phyloP scores from a whole-genome alignment of 2,888 invertebrate species.

The Megaustenia siamemsis region DNA sequence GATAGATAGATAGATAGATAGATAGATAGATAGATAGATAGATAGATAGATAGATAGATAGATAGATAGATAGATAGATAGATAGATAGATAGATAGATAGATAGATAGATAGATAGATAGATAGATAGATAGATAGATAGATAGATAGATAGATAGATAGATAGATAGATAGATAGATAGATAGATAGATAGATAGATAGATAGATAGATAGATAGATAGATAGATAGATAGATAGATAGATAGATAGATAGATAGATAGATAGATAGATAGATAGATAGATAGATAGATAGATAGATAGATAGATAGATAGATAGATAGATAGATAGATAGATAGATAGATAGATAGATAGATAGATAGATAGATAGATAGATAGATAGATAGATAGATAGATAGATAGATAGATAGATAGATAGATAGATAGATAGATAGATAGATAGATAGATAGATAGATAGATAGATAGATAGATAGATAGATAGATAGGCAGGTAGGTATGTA shows the following conservation, averaged over 20 bases:
- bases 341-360: conserved; percentile 15
- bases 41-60: too few species aligned
- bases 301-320: conserved; percentile 15
- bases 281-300: conserved; percentile 15
- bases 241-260: conserved; percentile 15
- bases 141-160: not conserved
- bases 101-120: too few species aligned
- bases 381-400: conserved; percentile 16
- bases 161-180: not conserved
- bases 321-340: conserved; percentile 15
- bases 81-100: too few species aligned
- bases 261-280: conserved; percentile 15
- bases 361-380: conserved; percentile 15
- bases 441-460: not conserved
- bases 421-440: not conserved
- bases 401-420: not conserved
- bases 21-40: too few species aligned
- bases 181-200: conserved; percentile 7
- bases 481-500: not conserved
- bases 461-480: not conserved
- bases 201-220: conserved; percentile 15
- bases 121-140: not conserved
- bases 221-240: conserved; percentile 15
- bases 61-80: too few species aligned
- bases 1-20: too few species aligned